Percentiles rank a stretch among this genome's conserved stretches.
Evolutionary conservation across 2,113 vertebrate species (phyloP).

Genomic region (Nesoenas mayeri): DNA sequence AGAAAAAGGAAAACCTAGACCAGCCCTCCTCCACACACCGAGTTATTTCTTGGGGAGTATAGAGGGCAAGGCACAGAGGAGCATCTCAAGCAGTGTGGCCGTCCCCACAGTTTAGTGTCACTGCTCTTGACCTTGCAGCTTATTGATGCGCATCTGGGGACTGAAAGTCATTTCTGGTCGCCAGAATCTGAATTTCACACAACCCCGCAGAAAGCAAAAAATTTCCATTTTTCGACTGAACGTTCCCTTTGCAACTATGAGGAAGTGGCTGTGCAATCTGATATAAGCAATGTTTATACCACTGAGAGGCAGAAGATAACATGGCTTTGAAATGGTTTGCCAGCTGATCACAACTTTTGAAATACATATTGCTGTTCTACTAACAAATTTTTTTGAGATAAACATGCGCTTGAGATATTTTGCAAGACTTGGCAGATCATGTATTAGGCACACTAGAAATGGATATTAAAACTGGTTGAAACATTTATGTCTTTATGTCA

Average conservation of each 20-base stretch:
- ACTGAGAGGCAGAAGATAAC: background rate
- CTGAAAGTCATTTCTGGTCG: background rate
- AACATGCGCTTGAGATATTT: background rate
- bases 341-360: background rate
- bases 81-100: background rate
- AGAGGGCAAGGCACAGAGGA: background rate
- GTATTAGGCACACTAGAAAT: background rate
- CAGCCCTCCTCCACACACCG: background rate
- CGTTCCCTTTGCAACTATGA: accelerated
- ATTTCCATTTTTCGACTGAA: background rate
- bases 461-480: background rate
- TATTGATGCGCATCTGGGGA: background rate
- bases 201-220: background rate
- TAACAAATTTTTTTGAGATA: background rate
- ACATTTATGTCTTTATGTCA: background rate
- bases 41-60: background rate
- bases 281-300: background rate
- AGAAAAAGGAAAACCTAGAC: background rate
- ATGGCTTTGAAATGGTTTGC: background rate
- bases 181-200: background rate
- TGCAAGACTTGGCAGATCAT: background rate
- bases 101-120: background rate
- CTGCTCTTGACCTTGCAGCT: background rate
- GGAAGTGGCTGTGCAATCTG: accelerated
- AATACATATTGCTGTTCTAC: background rate